A percentile compares a stretch with the other conserved stretches of the same genome.
These are phyloP conservation scores for Meteorus sp. DNA, from an alignment of 1,140 invertebrate species.

Conservation along the genomic window DNA sequence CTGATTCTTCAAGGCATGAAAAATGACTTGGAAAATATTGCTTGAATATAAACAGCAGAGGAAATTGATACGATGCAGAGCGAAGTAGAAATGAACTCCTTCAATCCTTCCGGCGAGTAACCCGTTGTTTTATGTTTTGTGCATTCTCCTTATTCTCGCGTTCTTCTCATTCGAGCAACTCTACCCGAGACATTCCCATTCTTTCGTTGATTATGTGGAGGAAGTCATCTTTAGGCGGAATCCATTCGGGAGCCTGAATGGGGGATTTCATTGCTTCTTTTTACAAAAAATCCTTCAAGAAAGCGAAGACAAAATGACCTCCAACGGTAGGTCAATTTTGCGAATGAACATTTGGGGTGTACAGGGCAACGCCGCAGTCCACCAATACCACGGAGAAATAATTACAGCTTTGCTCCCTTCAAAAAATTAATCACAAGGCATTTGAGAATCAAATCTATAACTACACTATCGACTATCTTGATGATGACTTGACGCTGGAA, in stretches of 20 bases:
- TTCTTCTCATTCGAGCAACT: conserved; percentile 11
- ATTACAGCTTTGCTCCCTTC: too few species aligned
- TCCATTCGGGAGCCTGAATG: conserved; percentile 14
- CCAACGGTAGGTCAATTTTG: too few species aligned
- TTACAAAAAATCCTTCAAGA: conserved; percentile 11
- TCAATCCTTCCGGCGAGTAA: neutral
- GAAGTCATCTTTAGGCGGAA: conserved; percentile 24
- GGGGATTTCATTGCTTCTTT: neutral
- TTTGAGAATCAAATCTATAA: too few species aligned
- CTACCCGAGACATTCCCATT: conserved; percentile 10
- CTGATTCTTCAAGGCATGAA: too few species aligned
- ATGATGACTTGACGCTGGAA: neutral
- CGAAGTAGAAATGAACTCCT: neutral
- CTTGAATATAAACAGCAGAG: neutral
- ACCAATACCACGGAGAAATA: too few species aligned
- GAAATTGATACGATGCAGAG: neutral
- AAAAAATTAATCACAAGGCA: too few species aligned
- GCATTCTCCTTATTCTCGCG: neutral
- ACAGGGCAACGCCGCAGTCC: too few species aligned
- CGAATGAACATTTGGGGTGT: too few species aligned
- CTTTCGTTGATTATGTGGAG: conserved; percentile 5
- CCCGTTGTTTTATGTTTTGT: too few species aligned
- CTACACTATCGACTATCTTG: conserved; percentile 6
- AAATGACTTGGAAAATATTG: neutral
- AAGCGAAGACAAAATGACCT: neutral